A percentile compares a stretch with the other conserved stretches of the same genome.
These are phyloP conservation scores for Bryconaethiops microstoma DNA, from an alignment of 2,797 vertebrate genomes.

Conservation along the genomic window DNA sequence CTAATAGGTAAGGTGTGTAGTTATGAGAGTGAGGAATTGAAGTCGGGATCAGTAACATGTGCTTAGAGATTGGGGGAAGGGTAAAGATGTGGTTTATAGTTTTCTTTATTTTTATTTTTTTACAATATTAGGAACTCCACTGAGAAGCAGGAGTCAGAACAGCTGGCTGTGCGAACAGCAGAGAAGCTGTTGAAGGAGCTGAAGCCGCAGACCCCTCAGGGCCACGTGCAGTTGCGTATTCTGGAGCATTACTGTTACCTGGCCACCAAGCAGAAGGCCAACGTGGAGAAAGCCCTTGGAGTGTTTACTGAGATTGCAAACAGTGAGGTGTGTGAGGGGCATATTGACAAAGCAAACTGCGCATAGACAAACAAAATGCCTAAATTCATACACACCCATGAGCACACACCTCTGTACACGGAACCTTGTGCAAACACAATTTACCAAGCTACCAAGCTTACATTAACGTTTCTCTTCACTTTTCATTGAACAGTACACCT, in stretches of 20 bases:
- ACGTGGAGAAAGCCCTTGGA: slow-evolving; percentile 88
- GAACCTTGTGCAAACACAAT: background rate
- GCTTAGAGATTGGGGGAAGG: background rate
- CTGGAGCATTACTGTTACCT: slow-evolving; percentile 94
- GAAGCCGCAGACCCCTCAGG: slow-evolving; percentile 90
- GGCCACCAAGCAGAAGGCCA: slow-evolving; percentile 93
- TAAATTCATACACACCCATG: background rate
- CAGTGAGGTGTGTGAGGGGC: slow-evolving; percentile 83
- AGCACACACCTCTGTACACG: slow-evolving; percentile 18
- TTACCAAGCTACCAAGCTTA: no score
- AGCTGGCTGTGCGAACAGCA: slow-evolving; percentile 92
- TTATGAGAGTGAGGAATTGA: background rate
- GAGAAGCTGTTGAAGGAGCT: slow-evolving; percentile 96
- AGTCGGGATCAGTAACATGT: background rate
- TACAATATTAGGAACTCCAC: slow-evolving; percentile 83
- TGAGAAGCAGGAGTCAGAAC: slow-evolving; percentile 95
- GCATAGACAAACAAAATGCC: slow-evolving; percentile 33
- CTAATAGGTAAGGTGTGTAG: background rate
- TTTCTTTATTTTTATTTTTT: background rate
- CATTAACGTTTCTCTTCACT: background rate
- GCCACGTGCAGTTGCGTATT: slow-evolving; percentile 87
- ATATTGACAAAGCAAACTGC: slow-evolving; percentile 44
- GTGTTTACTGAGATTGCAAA: slow-evolving; percentile 91
- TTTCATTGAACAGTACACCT: background rate
- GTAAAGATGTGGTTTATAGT: slow-evolving; percentile 10